Percentiles rank a stretch among this genome's conserved stretches.
Conservation (phyloP, 2,113 vertebrate genomes). For the Pseudonaja textilis region DNA sequence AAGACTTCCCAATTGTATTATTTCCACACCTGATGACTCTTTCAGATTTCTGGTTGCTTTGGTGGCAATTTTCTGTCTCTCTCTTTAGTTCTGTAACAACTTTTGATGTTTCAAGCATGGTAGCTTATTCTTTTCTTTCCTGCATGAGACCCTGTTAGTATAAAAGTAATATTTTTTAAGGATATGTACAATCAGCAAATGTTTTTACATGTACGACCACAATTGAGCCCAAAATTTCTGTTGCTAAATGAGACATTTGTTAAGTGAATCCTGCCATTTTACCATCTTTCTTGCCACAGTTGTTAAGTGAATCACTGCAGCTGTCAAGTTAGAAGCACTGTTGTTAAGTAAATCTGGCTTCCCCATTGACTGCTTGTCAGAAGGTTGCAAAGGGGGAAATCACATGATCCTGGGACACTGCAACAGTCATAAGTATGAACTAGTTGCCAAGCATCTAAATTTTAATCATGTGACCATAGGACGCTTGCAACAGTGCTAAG, state of each 20-base stretch:
- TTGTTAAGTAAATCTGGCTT: neutral
- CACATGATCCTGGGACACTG: neutral
- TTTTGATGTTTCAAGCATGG: neutral
- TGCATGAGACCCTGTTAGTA: neutral
- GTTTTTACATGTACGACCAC: neutral
- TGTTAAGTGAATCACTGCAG: neutral
- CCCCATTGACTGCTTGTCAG: neutral
- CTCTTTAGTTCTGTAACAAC: neutral
- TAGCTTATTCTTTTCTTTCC: neutral
- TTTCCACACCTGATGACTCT: neutral
- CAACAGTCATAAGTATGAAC: neutral
- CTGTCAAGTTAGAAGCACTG: neutral
- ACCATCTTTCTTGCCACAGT: neutral
- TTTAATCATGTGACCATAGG: neutral
- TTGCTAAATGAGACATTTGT: neutral
- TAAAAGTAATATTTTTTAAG: too few relatives aligned
- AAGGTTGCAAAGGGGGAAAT: neutral
- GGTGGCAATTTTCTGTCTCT: neutral
- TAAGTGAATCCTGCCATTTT: neutral
- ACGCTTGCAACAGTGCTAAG: neutral
- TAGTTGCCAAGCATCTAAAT: neutral
- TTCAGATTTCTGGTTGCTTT: neutral
- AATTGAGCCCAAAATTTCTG: neutral
- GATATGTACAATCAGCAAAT: neutral
- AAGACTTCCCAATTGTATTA: neutral